Conservation (phyloP, 2,888 invertebrate genomes). For the Selenia dentaria region DNA sequence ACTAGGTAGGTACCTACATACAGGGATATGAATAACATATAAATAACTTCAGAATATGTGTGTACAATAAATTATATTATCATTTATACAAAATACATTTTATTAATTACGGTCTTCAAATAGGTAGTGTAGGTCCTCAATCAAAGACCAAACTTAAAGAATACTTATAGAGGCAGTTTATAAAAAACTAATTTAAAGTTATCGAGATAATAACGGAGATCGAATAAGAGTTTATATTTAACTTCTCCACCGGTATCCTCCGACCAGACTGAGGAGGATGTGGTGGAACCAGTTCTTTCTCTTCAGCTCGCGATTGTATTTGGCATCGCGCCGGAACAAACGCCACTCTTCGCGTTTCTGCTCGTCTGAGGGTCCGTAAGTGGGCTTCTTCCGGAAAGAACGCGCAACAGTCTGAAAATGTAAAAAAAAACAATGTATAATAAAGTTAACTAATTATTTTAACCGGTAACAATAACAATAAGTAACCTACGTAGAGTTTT, state of each 20-base stretch:
- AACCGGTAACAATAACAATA: no score
- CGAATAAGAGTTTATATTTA: slow-evolving; percentile 16
- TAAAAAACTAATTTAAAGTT: slow-evolving; percentile 27
- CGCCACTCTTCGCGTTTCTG: slow-evolving; percentile 83
- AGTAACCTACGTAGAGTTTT: no score
- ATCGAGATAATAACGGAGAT: slow-evolving; percentile 23
- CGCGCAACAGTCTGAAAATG: slow-evolving; percentile 66
- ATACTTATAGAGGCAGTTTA: background rate
- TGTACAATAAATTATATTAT: background rate
- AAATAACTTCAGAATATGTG: background rate
- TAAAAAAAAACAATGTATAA: no score
- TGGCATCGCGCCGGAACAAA: slow-evolving; percentile 78
- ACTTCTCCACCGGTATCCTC: slow-evolving; percentile 56
- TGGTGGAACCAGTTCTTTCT: slow-evolving; percentile 70
- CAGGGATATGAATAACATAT: no score
- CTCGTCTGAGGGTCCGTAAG: slow-evolving; percentile 80
- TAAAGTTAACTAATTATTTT: no score
- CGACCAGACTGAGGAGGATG: slow-evolving; percentile 56
- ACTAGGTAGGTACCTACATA: no score
- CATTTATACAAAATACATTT: background rate
- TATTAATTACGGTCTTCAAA: background rate
- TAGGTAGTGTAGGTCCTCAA: background rate
- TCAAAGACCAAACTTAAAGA: background rate
- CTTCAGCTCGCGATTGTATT: slow-evolving; percentile 56
- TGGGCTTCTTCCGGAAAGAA: slow-evolving; percentile 71